These are phyloP conservation scores for Leptinotarsa lineolata DNA, from an alignment of 1,140 invertebrate species.

Conservation along the genomic window DNA sequence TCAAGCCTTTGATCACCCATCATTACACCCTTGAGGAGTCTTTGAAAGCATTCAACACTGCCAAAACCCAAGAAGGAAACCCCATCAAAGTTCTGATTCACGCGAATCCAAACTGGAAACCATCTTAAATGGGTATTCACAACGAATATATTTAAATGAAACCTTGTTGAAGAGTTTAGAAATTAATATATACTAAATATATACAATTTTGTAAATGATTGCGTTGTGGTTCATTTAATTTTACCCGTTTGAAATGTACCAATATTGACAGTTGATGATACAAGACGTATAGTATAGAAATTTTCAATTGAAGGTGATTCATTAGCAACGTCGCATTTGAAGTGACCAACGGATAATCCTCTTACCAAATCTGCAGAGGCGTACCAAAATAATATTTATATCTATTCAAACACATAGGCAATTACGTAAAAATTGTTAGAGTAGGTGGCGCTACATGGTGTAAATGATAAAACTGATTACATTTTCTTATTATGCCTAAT, in stretches of 20 bases:
- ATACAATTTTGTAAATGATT: not conserved
- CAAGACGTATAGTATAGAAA: not conserved
- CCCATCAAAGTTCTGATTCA: constrained; percentile 94
- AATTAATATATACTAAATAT: not conserved
- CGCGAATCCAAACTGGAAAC: constrained; percentile 62
- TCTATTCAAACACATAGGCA: too few relatives aligned
- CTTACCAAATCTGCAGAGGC: too few relatives aligned
- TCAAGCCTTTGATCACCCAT: constrained; percentile 90
- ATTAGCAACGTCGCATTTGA: too few relatives aligned
- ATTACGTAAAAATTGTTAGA: too few relatives aligned
- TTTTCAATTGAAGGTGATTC: too few relatives aligned
- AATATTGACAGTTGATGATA: not conserved
- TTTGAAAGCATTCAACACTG: constrained; percentile 83
- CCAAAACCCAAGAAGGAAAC: constrained; percentile 69
- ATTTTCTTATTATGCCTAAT: too few relatives aligned
- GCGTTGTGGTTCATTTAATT: not conserved
- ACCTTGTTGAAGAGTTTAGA: not conserved
- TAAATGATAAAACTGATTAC: too few relatives aligned
- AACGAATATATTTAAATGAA: not conserved
- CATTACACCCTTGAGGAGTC: constrained; percentile 85
- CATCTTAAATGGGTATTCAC: constrained; percentile 27
- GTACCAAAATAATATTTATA: too few relatives aligned
- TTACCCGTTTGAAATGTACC: not conserved
- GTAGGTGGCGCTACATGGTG: too few relatives aligned
- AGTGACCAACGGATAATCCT: too few relatives aligned